Evolutionary conservation across 2,888 invertebrate genomes (phyloP).

Genomic region (Conchocele bisecta): DNA sequence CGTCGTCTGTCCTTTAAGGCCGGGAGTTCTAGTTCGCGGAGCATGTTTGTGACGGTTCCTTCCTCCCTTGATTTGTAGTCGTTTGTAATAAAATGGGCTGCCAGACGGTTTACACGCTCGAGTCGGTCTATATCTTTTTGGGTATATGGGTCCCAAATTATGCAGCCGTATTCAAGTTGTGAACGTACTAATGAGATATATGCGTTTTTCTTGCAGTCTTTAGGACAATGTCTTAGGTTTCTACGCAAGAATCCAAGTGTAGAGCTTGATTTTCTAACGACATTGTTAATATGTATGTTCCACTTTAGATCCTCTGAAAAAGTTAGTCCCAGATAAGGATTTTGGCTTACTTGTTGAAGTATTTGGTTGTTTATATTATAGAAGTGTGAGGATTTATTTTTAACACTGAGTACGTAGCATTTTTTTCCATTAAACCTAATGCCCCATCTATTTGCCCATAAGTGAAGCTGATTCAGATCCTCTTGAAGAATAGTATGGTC

Average conservation of each 20-base stretch:
- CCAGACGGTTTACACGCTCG: too few species aligned
- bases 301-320: conserved; percentile 27
- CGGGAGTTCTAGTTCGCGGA: too few species aligned
- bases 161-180: not conserved
- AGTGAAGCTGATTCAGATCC: conserved; percentile 18
- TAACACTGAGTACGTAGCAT: conserved; percentile 20
- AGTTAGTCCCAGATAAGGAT: conserved; percentile 9
- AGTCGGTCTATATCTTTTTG: too few species aligned
- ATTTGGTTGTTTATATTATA: conserved; percentile 10
- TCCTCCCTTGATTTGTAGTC: too few species aligned
- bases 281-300: conserved; percentile 32
- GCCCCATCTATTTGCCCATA: conserved; percentile 22
- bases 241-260: conserved; percentile 31
- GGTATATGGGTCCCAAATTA: too few species aligned
- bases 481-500: conserved; percentile 19
- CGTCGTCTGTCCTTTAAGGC: too few species aligned
- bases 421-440: conserved; percentile 35
- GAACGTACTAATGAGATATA: too few species aligned
- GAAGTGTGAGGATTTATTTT: conserved; percentile 14
- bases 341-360: conserved; percentile 12
- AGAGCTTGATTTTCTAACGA: conserved; percentile 32
- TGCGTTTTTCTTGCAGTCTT: conserved; percentile 15
- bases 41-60: too few species aligned
- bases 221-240: conserved; percentile 30
- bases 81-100: too few species aligned